Evolutionary conservation across 2,888 invertebrate genomes (phyloP).

Genomic region (Ectropis crepuscularia): DNA sequence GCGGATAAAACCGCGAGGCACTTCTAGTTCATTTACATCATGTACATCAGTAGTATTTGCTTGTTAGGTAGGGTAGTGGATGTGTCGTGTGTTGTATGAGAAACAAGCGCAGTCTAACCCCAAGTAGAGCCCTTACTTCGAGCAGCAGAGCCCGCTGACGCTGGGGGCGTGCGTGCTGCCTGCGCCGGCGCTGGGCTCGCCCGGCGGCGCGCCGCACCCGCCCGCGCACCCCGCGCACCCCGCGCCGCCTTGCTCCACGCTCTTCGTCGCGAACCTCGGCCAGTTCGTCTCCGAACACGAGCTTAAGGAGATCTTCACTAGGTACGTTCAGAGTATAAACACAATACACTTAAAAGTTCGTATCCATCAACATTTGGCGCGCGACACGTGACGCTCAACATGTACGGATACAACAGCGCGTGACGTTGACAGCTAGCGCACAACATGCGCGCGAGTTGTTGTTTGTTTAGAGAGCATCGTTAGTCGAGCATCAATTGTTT

Average conservation of each 20-base stretch:
- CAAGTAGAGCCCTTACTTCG: slow-evolving; percentile 57
- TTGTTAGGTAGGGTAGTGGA: no score
- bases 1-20: no score
- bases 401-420: no score
- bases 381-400: no score
- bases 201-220: slow-evolving; percentile 90
- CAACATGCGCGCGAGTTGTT: no score
- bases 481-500: no score
- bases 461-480: no score
- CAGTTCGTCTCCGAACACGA: slow-evolving; percentile 99
- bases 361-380: no score
- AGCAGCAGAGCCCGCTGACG: slow-evolving; percentile 78
- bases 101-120: slow-evolving; percentile 25
- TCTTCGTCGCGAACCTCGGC: slow-evolving; percentile 99
- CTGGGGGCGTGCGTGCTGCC: slow-evolving; percentile 93
- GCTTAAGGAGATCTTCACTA: slow-evolving; percentile 98
- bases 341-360: background rate
- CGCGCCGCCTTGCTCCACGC: slow-evolving; percentile 97
- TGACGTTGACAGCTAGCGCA: no score
- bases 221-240: slow-evolving; percentile 85
- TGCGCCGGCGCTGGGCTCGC: slow-evolving; percentile 96
- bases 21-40: no score
- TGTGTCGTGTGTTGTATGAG: background rate
- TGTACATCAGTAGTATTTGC: no score
- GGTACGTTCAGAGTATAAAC: slow-evolving; percentile 81